Percentiles rank a stretch among this genome's conserved stretches.
These are phyloP conservation scores for Ammodramus savannarum DNA, from an alignment of 2,113 vertebrate species.

Conservation along the genomic window DNA sequence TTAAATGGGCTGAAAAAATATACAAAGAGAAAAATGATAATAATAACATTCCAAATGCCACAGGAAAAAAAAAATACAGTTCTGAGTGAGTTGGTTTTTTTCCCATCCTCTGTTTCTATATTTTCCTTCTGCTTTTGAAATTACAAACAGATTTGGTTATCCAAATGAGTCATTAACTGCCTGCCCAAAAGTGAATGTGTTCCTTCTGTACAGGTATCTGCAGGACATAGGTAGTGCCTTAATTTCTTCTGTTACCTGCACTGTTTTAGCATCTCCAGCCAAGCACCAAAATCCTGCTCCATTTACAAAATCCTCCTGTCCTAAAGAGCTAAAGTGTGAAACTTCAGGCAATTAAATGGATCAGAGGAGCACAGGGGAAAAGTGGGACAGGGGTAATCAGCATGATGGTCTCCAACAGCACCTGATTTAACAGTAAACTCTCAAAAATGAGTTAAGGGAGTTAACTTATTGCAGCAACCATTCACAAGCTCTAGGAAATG, in stretches of 20 bases:
- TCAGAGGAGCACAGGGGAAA: neutral
- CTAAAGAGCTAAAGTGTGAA: neutral
- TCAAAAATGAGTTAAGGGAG: neutral
- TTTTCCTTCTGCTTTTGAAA: neutral
- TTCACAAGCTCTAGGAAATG: neutral
- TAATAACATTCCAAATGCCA: neutral
- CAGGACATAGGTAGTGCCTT: neutral
- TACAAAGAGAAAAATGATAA: constrained; percentile 6
- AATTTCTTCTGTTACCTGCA: neutral
- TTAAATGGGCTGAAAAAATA: neutral
- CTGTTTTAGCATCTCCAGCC: neutral
- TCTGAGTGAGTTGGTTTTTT: neutral
- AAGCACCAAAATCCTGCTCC: neutral
- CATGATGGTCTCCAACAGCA: neutral
- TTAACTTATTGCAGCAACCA: neutral
- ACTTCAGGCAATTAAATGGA: neutral
- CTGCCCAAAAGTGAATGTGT: neutral
- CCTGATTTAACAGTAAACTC: neutral
- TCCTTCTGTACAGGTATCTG: neutral
- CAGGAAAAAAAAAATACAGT: neutral
- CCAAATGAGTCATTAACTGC: neutral
- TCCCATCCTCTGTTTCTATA: neutral
- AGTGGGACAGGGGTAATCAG: neutral
- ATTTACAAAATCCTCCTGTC: neutral
- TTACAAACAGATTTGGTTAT: neutral